Conservation (phyloP, 2,888 invertebrate species). For the Hyposoter didymator region DNA sequence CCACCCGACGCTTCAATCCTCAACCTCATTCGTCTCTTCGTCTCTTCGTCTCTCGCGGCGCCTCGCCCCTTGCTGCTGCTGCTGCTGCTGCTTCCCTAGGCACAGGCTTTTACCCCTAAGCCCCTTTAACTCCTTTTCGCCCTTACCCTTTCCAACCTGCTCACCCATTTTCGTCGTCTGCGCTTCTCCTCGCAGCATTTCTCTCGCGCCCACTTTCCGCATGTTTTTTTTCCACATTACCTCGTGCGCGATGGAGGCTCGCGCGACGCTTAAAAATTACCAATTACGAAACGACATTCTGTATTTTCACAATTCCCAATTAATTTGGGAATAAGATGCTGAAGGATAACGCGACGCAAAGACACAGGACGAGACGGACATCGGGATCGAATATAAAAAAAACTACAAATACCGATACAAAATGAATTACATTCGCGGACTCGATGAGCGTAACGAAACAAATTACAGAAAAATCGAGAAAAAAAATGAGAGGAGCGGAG, state of each 20-base stretch:
- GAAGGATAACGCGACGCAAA: too few species aligned
- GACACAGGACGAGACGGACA: too few species aligned
- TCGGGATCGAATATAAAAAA: neutral
- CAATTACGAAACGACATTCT: neutral
- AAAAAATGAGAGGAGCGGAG: neutral
- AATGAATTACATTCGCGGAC: neutral
- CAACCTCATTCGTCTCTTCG: conserved; percentile 48
- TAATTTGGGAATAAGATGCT: too few species aligned
- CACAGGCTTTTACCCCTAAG: conserved; percentile 68
- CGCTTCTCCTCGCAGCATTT: conserved; percentile 55
- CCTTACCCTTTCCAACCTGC: conserved; percentile 60
- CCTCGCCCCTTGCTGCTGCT: conserved; percentile 19
- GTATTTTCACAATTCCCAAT: too few species aligned
- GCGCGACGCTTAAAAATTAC: neutral
- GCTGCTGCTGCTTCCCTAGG: conserved; percentile 46
- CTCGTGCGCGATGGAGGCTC: neutral
- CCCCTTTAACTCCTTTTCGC: conserved; percentile 72
- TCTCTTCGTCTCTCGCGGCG: neutral
- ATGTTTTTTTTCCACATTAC: neutral
- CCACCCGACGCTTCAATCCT: conserved; percentile 39
- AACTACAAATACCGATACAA: neutral
- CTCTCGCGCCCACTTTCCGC: conserved; percentile 19
- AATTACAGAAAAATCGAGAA: too few species aligned
- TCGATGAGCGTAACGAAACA: neutral
- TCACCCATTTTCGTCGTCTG: conserved; percentile 64